Evolutionary conservation across 2,113 vertebrate species (phyloP), one percentile per base, ranked within the genome.

Genomic region (Genyomyrus donnyi): DNA sequence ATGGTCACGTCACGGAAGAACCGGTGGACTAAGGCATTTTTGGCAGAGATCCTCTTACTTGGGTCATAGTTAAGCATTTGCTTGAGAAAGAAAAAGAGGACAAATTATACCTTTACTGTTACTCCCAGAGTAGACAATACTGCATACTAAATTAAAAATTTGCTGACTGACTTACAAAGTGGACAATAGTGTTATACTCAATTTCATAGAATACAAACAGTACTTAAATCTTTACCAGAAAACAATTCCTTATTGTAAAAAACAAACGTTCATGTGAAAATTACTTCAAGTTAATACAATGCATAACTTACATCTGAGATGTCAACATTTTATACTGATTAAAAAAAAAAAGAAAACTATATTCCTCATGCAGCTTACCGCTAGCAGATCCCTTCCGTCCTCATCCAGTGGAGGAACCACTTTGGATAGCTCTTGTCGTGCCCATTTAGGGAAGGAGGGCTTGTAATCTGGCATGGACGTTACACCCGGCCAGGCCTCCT

Each of bases 401-500:
- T 98, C 97, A 53, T 98, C 98, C 50, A 99, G 94, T 0, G 97
- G 96, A 8, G 97, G 98, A 49, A 97, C 98, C 86, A 99, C 97
- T 92, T 98, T 99, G 89, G 96, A 93, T 77, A 99, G 94, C 48
- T 99, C 98, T 93, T 99, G 98, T 21, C 96, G 95, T 35, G 96
- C 97, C 98, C 98, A 99, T 83, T 98, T 97, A 19, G 98, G 98
- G 91, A 99, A 99, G 70, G 97, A 97, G 0, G 97, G 96, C 91
- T 99, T 99, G 94, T 99, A 99, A 93, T 99, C 98, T 0, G 98
- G 98, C 97, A 99, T 97, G 1, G 97, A 96, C 0, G 97, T 98
- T 89, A 99, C 98, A 46, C 98, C 98, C 0, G 97, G 98, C 98
- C 98, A 99, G 52, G 96, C 94, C 0, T 92, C 93, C 91, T 99